phyloP scores from a whole-genome alignment of 2,888 invertebrate genomes.

The Protodeltote pygarga region DNA sequence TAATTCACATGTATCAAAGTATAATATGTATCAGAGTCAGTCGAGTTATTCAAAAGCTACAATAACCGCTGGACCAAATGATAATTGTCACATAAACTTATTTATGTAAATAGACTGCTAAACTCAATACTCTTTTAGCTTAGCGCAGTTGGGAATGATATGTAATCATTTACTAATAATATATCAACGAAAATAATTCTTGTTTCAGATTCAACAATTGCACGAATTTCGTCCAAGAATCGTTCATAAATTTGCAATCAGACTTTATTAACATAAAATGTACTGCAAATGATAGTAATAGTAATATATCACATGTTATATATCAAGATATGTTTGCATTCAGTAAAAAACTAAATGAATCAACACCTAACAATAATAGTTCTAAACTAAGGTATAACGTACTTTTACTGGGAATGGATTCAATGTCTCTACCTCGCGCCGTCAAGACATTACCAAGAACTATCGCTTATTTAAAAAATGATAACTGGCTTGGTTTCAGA shows the following conservation, averaged over 20 bases:
- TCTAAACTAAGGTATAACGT: slow-evolving; percentile 82
- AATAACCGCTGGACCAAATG: too few species aligned
- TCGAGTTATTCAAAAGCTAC: too few species aligned
- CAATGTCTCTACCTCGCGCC: slow-evolving; percentile 93
- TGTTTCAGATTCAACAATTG: slow-evolving; percentile 68
- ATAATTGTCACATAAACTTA: too few species aligned
- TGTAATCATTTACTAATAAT: background rate
- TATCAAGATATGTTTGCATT: slow-evolving; percentile 78
- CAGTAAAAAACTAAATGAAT: slow-evolving; percentile 77
- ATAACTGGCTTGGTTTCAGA: slow-evolving; percentile 90
- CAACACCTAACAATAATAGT: slow-evolving; percentile 39
- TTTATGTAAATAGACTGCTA: too few species aligned
- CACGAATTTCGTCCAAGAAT: slow-evolving; percentile 57
- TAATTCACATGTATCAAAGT: too few species aligned
- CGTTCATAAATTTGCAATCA: slow-evolving; percentile 59
- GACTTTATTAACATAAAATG: slow-evolving; percentile 76
- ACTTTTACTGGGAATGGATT: slow-evolving; percentile 94
- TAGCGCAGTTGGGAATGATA: too few species aligned
- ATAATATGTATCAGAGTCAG: too few species aligned
- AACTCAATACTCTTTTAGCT: too few species aligned
- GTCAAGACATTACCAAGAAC: slow-evolving; percentile 92
- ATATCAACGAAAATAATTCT: background rate
- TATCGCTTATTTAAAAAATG: slow-evolving; percentile 88
- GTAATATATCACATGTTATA: slow-evolving; percentile 61
- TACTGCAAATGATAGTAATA: slow-evolving; percentile 56